phyloP scores from a whole-genome alignment of 2,797 vertebrate genomes.

The Selene dorsalis region DNA sequence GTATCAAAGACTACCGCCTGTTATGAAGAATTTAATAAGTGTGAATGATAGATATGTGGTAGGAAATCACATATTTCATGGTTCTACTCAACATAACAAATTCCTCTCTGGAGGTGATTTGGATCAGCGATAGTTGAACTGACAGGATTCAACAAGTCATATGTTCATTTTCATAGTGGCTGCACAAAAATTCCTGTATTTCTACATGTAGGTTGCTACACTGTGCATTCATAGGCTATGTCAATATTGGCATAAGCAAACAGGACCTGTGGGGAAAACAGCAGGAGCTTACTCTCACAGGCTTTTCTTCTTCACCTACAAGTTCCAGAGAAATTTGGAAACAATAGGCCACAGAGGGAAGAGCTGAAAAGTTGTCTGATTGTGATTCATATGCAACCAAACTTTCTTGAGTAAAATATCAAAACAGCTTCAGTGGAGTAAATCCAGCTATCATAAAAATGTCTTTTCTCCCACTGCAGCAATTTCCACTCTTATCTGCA shows the following conservation, averaged over 20 bases:
- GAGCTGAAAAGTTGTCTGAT: neutral
- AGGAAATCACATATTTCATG: neutral
- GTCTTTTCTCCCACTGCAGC: conserved; percentile 24
- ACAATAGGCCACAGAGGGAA: neutral
- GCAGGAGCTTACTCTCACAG: conserved; percentile 18
- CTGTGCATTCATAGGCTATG: conserved; percentile 11
- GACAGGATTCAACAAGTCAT: too few relatives aligned
- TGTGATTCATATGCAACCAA: conserved; percentile 17
- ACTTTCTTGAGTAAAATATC: conserved; percentile 6
- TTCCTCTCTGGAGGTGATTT: neutral
- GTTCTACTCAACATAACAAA: neutral
- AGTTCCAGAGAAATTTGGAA: neutral
- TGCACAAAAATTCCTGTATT: neutral
- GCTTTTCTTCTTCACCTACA: conserved; percentile 2
- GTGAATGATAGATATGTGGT: neutral
- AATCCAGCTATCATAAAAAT: conserved; percentile 21
- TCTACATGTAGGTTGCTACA: neutral
- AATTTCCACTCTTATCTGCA: conserved; percentile 17
- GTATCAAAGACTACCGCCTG: neutral
- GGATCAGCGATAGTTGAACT: neutral
- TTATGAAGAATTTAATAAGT: neutral
- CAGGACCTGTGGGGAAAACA: conserved; percentile 7
- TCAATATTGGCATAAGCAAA: conserved; percentile 55
- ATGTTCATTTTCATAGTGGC: neutral
- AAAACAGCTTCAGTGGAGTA: conserved; percentile 3